Percentiles rank a stretch among this genome's conserved stretches.
Conservation (phyloP, 1,140 invertebrate genomes). For the Papilio helenus region DNA sequence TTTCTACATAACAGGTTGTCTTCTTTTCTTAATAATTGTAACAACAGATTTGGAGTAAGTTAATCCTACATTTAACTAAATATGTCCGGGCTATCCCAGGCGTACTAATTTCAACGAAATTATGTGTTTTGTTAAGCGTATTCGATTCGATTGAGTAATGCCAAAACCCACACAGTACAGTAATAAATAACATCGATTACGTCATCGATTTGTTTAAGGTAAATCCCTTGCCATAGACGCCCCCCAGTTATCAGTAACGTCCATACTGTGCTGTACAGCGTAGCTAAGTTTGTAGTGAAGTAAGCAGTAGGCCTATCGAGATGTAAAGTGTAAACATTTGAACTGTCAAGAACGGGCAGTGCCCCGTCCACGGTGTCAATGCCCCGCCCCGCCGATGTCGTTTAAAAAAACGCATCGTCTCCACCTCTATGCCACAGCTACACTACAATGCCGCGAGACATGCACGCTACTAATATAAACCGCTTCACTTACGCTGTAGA, state of each 20-base stretch:
- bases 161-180: background rate
- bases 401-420: constrained; percentile 79
- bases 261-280: background rate
- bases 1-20: background rate
- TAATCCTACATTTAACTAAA: background rate
- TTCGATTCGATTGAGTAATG: background rate
- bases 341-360: constrained; percentile 82
- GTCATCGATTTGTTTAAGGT: background rate
- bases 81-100: background rate
- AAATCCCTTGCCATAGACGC: constrained; percentile 10
- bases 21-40: background rate
- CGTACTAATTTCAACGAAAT: background rate
- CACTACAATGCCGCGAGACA: constrained; percentile 58
- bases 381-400: constrained; percentile 71
- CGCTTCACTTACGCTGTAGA: constrained; percentile 43
- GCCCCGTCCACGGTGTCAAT: constrained; percentile 77
- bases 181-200: constrained; percentile 17
- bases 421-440: constrained; percentile 58
- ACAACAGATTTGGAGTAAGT: background rate
- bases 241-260: constrained; percentile 1
- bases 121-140: background rate
- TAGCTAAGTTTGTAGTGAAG: constrained; percentile 50
- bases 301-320: constrained; percentile 69
- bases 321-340: constrained; percentile 80
- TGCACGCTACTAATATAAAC: constrained; percentile 53